Conservation (phyloP, 2,888 invertebrate genomes). For the Kryphioiulus occultus region DNA sequence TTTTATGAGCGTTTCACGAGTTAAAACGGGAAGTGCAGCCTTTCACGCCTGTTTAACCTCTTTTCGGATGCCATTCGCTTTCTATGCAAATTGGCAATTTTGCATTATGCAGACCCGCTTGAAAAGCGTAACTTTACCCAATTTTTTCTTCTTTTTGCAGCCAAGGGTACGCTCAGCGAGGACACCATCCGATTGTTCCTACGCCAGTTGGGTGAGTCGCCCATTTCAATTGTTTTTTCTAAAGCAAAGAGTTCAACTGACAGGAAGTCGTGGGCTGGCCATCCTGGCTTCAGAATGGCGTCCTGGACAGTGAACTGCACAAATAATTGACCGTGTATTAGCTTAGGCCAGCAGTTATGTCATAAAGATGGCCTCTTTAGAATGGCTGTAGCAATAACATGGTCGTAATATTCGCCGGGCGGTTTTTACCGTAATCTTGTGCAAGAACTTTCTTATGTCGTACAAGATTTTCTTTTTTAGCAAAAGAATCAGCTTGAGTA, state of each 20-base stretch:
- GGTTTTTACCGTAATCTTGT: no score
- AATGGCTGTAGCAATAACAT: not conserved
- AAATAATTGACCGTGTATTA: not conserved
- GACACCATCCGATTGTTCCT: conserved; percentile 95
- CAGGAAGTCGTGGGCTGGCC: conserved; percentile 15
- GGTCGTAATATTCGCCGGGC: no score
- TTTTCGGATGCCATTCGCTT: not conserved
- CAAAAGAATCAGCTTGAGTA: no score
- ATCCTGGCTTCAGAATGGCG: not conserved
- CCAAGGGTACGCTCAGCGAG: conserved; percentile 94
- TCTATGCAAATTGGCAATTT: not conserved
- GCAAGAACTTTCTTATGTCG: no score
- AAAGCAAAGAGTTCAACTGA: not conserved
- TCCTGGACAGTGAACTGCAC: not conserved
- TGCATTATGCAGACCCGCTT: not conserved
- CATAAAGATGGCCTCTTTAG: not conserved
- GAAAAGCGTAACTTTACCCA: not conserved
- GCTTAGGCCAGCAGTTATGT: not conserved
- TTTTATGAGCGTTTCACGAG: not conserved
- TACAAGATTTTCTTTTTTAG: no score
- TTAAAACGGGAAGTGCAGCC: not conserved
- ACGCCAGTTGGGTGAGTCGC: conserved; percentile 80
- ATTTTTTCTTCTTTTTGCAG: conserved; percentile 61
- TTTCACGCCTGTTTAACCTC: not conserved
- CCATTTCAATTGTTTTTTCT: conserved; percentile 45